A percentile compares a stretch with the other conserved stretches of the same genome.
These are phyloP conservation scores for Habropoda laboriosa DNA, from an alignment of 1,140 invertebrate species.

Conservation along the genomic window DNA sequence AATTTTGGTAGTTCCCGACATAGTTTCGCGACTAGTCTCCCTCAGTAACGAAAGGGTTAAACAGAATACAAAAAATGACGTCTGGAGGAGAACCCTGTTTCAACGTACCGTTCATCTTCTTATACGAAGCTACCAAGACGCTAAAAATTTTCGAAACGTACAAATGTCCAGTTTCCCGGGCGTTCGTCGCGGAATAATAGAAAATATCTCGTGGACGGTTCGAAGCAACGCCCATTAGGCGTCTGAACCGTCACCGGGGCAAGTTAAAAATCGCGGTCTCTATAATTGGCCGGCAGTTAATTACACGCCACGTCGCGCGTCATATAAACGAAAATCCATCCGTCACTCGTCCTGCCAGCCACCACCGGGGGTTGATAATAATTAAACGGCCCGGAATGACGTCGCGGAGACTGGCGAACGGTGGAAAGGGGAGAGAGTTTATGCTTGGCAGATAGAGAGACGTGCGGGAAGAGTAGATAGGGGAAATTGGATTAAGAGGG, in stretches of 20 bases:
- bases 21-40: no score
- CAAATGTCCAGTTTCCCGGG: no score
- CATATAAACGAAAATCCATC: constrained; percentile 51
- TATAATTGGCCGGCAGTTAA: constrained; percentile 55
- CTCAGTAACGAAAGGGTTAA: no score
- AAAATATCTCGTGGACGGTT: no score
- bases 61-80: no score
- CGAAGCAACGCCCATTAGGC: not conserved
- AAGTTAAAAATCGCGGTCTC: constrained; percentile 33
- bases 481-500: constrained; percentile 24
- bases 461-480: not conserved
- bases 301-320: constrained; percentile 41
- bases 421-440: no score
- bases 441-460: not conserved
- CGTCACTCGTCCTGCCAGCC: constrained; percentile 30
- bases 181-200: no score
- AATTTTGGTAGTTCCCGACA: no score
- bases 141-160: no score
- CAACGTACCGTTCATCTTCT: no score
- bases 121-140: no score
- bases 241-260: constrained; percentile 8
- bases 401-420: not conserved
- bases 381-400: constrained; percentile 44
- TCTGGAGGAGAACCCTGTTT: no score
- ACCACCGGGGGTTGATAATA: constrained; percentile 50